These are phyloP conservation scores for Uloborus diversus DNA, from an alignment of 1,140 invertebrate species.

Conservation along the genomic window DNA sequence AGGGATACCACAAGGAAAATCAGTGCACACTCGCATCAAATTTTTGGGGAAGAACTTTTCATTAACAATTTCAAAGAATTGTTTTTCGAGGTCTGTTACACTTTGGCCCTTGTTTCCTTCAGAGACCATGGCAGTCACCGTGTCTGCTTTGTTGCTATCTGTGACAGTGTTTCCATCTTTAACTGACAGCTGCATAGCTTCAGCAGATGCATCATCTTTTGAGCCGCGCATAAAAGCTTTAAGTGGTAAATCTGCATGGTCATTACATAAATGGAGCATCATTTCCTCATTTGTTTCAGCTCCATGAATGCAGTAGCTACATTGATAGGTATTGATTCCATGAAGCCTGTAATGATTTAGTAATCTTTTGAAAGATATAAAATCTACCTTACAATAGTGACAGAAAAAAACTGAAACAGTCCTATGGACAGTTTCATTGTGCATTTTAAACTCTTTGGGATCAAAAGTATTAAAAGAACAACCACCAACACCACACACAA, in stretches of 20 bases:
- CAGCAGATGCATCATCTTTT: background rate
- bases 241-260: constrained; percentile 67
- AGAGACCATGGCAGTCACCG: background rate
- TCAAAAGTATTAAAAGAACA: constrained; percentile 28
- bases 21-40: background rate
- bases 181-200: background rate
- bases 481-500: constrained; percentile 23
- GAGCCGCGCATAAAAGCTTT: constrained; percentile 64
- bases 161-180: background rate
- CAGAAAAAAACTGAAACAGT: constrained; percentile 18
- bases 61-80: constrained; percentile 8
- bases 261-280: constrained; percentile 66
- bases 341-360: constrained; percentile 66
- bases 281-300: constrained; percentile 65
- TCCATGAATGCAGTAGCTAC: constrained; percentile 68
- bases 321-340: constrained; percentile 68
- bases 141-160: background rate
- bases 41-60: constrained; percentile 20
- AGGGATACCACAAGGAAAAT: constrained; percentile 24
- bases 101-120: background rate
- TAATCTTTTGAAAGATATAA: constrained; percentile 26
- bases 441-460: constrained; percentile 16
- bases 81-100: background rate
- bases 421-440: constrained; percentile 13
- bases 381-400: constrained; percentile 41